Percentiles rank a stretch among this genome's conserved stretches.
phyloP scores from a whole-genome alignment of 2,888 invertebrate genomes.

The Myopa testacea region DNA sequence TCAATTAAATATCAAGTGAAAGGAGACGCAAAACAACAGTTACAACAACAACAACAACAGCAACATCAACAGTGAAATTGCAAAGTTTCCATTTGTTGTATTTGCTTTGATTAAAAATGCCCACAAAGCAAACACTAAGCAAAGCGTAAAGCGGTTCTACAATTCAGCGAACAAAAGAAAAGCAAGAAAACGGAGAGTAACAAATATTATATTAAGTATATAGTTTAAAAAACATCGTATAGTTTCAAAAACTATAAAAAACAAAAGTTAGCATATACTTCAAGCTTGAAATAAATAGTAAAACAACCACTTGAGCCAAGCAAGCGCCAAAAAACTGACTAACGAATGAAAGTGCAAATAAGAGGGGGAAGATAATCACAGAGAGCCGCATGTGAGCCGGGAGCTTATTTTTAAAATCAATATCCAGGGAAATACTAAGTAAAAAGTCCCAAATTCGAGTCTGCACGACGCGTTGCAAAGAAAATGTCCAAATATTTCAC shows the following conservation, averaged over 20 bases:
- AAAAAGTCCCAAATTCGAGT: constrained; percentile 25
- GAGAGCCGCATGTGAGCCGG: neutral
- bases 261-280: neutral
- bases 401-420: neutral
- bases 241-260: constrained; percentile 19
- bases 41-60: constrained; percentile 18
- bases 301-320: constrained; percentile 13
- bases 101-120: constrained; percentile 8
- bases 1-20: neutral
- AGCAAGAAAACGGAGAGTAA: constrained; percentile 30
- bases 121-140: constrained; percentile 12
- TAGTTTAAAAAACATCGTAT: constrained; percentile 49
- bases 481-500: constrained; percentile 63
- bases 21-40: neutral
- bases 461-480: constrained; percentile 24
- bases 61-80: neutral
- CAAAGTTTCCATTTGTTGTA: neutral
- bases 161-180: constrained; percentile 40
- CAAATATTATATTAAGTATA: constrained; percentile 44
- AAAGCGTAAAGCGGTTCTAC: constrained; percentile 25
- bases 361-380: neutral
- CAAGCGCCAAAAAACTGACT: constrained; percentile 30
- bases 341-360: constrained; percentile 32
- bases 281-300: neutral
- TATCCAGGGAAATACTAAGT: neutral